Conservation (phyloP, 2,797 vertebrate genomes). For the Cuculus canorus region DNA sequence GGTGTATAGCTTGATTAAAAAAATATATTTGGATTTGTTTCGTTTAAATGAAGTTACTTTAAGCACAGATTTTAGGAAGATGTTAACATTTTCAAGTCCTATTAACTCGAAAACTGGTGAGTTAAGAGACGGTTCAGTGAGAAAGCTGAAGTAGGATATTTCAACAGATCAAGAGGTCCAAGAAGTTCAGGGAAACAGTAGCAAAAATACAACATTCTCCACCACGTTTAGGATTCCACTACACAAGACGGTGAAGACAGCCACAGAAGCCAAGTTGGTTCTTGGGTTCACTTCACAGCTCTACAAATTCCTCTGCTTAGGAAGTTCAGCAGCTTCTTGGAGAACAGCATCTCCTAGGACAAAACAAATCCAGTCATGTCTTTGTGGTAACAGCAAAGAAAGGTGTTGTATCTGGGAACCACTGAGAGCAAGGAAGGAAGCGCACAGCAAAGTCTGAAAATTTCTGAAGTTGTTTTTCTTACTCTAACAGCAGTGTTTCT, state of each 20-base stretch:
- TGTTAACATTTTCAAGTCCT: neutral
- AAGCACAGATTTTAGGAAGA: neutral
- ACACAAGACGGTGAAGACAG: neutral
- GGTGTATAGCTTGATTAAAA: neutral
- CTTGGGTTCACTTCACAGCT: neutral
- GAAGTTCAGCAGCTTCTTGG: neutral
- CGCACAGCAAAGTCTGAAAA: neutral
- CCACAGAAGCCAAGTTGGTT: neutral
- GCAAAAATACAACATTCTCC: neutral
- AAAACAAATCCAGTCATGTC: neutral
- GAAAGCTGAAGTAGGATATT: neutral
- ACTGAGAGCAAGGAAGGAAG: neutral
- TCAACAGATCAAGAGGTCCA: neutral
- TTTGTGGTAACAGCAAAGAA: neutral
- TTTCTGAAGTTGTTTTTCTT: neutral
- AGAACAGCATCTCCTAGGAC: neutral
- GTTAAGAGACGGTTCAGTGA: neutral
- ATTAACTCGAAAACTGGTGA: neutral
- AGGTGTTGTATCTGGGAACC: neutral
- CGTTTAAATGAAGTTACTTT: neutral
- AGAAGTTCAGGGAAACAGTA: neutral
- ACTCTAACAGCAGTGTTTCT: neutral
- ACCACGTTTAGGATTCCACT: neutral
- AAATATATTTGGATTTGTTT: neutral
- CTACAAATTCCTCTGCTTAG: neutral